Conservation (phyloP, 2,113 vertebrate genomes). For the sheep (Ovis aries) region DNA sequence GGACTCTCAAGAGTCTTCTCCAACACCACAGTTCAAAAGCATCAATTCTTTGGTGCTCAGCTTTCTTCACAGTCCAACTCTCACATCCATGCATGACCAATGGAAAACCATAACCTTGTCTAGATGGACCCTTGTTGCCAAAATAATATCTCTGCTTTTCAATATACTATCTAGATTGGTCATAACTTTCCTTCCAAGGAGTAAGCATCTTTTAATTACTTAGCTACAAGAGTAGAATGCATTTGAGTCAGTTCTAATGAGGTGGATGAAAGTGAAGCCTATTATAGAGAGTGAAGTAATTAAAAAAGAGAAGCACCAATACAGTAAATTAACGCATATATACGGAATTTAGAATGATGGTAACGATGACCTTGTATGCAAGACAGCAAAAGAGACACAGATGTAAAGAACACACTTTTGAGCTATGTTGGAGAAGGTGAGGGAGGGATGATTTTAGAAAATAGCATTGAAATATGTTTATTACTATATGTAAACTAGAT, state of each 20-base stretch:
- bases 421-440: background rate
- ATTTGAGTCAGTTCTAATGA: background rate
- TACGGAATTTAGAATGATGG: background rate
- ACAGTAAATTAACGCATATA: background rate
- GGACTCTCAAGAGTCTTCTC: no score
- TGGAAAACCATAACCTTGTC: no score
- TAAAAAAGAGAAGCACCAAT: background rate
- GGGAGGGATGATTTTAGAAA: background rate
- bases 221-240: background rate
- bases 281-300: background rate
- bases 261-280: background rate
- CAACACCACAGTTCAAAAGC: no score
- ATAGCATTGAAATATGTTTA: background rate
- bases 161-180: no score
- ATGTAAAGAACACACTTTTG: background rate
- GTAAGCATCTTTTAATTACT: background rate
- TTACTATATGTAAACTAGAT: background rate
- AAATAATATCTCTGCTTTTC: no score
- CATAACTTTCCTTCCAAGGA: no score
- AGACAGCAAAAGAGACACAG: background rate
- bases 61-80: no score
- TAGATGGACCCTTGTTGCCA: no score
- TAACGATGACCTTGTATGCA: accelerated
- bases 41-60: accelerated
- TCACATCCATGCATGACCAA: no score